Evolutionary conservation across 2,888 invertebrate genomes (phyloP).

Genomic region (Coelopa pilipes): DNA sequence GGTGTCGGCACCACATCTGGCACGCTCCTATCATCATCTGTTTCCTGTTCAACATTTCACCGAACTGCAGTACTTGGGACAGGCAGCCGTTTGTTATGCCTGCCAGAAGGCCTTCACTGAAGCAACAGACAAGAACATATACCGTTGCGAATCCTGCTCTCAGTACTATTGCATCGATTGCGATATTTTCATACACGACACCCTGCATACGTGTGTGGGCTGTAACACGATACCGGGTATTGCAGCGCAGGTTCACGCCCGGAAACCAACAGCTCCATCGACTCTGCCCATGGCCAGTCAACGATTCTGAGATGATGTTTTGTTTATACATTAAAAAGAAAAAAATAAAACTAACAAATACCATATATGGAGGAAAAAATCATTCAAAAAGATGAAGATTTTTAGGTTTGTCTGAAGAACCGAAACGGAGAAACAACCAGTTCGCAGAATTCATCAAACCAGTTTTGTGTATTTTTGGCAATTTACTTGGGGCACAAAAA

Average conservation of each 20-base stretch:
- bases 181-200: constrained; percentile 92
- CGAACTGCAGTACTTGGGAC: constrained; percentile 75
- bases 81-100: constrained; percentile 75
- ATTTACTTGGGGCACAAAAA: neutral
- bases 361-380: no score
- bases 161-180: constrained; percentile 93
- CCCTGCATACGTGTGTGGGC: constrained; percentile 95
- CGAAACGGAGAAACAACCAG: neutral
- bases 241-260: constrained; percentile 57
- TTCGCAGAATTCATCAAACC: neutral
- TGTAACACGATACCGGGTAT: constrained; percentile 78
- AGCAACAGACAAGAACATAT: constrained; percentile 80
- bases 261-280: constrained; percentile 53
- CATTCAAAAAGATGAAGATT: no score
- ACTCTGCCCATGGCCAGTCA: constrained; percentile 40
- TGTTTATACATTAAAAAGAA: neutral
- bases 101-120: constrained; percentile 76
- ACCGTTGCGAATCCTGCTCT: constrained; percentile 82
- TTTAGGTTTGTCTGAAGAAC: no score
- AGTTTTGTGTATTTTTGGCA: constrained; percentile 4
- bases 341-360: neutral
- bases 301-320: constrained; percentile 37
- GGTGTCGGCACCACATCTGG: constrained; percentile 97
- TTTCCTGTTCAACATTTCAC: constrained; percentile 90
- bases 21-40: constrained; percentile 96